A percentile compares a stretch with the other conserved stretches of the same genome.
Evolutionary conservation across 2,113 vertebrate species (phyloP).

Genomic region (Chionodraco myersi): DNA sequence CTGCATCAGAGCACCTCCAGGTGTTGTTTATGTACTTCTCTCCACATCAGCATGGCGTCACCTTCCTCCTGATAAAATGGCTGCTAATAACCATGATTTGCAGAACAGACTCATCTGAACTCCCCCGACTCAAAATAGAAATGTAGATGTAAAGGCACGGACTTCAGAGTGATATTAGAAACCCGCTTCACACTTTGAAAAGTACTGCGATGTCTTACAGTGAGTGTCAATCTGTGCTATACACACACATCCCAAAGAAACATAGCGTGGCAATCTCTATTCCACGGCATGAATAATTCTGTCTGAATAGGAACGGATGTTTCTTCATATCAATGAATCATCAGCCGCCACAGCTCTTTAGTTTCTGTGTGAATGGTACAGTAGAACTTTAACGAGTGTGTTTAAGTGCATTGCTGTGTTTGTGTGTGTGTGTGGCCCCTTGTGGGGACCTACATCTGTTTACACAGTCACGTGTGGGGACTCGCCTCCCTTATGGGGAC

Average conservation of each 20-base stretch:
- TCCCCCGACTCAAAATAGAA: conserved; percentile 72
- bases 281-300: conserved; percentile 83
- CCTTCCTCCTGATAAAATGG: conserved; percentile 42
- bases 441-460: too few species aligned
- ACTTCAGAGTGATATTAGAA: conserved; percentile 74
- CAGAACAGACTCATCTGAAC: conserved; percentile 58
- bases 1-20: conserved; percentile 62
- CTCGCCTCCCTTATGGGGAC: too few species aligned
- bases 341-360: conserved; percentile 68
- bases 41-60: conserved; percentile 35
- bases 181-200: conserved; percentile 78
- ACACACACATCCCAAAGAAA: conserved; percentile 71
- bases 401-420: conserved; percentile 8
- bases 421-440: not conserved
- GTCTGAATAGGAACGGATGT: conserved; percentile 79
- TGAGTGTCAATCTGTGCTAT: conserved; percentile 70
- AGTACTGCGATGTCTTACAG: conserved; percentile 65
- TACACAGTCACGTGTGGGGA: too few species aligned
- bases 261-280: conserved; percentile 75
- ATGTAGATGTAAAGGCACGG: conserved; percentile 63
- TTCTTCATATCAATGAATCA: conserved; percentile 81
- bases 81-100: conserved; percentile 38
- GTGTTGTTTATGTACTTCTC: conserved; percentile 62
- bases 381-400: conserved; percentile 36
- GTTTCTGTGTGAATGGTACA: conserved; percentile 48